Conservation (phyloP, 1,140 invertebrate genomes). For the Ceratosolen solmsi region DNA sequence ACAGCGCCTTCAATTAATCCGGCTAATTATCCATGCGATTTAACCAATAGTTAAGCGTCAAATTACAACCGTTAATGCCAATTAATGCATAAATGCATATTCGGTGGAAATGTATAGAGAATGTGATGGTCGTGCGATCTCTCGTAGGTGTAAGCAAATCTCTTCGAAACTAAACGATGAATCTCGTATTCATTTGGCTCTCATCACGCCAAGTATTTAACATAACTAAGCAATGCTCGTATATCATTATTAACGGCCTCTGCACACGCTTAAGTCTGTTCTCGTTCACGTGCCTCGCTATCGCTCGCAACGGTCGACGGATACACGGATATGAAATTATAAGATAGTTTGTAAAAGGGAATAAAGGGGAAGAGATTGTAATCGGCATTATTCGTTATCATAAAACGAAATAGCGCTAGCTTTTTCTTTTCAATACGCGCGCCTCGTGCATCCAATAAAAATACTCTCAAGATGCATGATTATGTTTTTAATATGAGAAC, state of each 20-base stretch:
- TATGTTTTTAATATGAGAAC: too few relatives aligned
- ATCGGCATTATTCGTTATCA: constrained; percentile 1
- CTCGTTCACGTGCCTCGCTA: constrained; percentile 8
- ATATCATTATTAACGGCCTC: constrained; percentile 46
- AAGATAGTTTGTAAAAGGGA: not conserved
- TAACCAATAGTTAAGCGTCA: constrained; percentile 7
- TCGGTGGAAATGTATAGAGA: not conserved
- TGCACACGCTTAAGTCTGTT: constrained; percentile 25
- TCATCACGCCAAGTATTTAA: constrained; percentile 59
- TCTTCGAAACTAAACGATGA: constrained; percentile 9
- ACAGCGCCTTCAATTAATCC: not conserved
- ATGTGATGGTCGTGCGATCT: constrained; percentile 17
- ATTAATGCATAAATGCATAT: not conserved
- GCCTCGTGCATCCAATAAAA: too few relatives aligned
- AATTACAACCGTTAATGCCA: not conserved
- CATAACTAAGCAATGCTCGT: constrained; percentile 42
- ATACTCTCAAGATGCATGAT: too few relatives aligned
- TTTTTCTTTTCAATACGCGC: constrained; percentile 32
- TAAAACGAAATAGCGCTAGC: not conserved
- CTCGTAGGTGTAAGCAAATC: not conserved
- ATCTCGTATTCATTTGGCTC: constrained; percentile 34
- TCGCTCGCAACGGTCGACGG: not conserved
- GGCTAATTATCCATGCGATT: not conserved
- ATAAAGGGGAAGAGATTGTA: constrained; percentile 27
- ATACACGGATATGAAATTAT: constrained; percentile 29